Evolutionary conservation across 2,797 vertebrate species (phyloP).

Genomic region (Pseudochirops cupreus): DNA sequence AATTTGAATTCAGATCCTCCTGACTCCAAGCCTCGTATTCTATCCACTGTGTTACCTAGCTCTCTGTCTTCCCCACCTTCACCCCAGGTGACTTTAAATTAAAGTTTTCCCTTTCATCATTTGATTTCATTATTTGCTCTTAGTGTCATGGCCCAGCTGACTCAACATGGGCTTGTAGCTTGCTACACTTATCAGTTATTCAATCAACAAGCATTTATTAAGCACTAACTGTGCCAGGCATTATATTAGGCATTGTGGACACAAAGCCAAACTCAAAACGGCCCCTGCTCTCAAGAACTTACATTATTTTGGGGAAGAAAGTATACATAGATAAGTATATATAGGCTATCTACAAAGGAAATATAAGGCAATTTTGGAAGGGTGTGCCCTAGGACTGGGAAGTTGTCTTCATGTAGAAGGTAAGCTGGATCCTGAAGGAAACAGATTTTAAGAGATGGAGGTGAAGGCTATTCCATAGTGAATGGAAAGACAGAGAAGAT

Average conservation of each 20-base stretch:
- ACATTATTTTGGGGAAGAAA: neutral
- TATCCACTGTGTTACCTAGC: neutral
- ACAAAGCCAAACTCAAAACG: neutral
- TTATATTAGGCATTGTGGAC: neutral
- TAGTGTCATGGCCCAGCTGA: neutral
- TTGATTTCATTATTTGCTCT: neutral
- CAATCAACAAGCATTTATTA: neutral
- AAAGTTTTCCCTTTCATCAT: neutral
- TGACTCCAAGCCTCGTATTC: neutral
- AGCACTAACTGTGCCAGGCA: neutral
- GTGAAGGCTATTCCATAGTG: neutral
- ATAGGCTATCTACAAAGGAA: neutral
- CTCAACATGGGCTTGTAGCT: neutral
- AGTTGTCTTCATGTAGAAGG: neutral
- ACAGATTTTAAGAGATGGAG: neutral
- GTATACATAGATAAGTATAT: neutral
- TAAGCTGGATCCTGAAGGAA: neutral
- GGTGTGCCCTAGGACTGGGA: neutral
- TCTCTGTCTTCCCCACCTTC: neutral
- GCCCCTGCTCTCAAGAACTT: neutral
- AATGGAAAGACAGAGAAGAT: neutral
- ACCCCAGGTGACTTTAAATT: neutral
- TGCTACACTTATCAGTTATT: neutral
- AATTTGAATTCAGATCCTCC: neutral
- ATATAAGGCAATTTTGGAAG: neutral